These are phyloP conservation scores for Lasiurus borealis DNA, from an alignment of 2,113 vertebrate genomes.

Conservation along the genomic window DNA sequence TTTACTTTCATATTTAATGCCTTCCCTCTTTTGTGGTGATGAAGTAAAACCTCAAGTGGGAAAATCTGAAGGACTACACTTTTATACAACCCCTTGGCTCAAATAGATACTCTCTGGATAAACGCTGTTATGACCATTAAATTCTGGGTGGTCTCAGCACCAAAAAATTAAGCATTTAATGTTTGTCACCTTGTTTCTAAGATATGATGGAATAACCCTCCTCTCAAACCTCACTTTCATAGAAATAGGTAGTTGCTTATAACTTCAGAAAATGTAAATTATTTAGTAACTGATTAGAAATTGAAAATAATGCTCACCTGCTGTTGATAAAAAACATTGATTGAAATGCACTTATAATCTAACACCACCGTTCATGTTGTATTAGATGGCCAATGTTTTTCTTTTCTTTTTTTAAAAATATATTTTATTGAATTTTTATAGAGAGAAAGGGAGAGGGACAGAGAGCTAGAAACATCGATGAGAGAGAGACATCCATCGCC, in stretches of 20 bases:
- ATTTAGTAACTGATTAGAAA: slow-evolving; percentile 19
- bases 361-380: not conserved
- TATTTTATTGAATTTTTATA: too few species aligned
- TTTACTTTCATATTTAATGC: not conserved
- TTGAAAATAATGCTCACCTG: slow-evolving; percentile 42
- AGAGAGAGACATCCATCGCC: too few species aligned
- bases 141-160: slow-evolving; percentile 36
- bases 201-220: not conserved
- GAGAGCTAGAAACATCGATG: too few species aligned
- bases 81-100: not conserved
- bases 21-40: not conserved
- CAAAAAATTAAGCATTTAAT: slow-evolving; percentile 29
- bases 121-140: slow-evolving; percentile 22
- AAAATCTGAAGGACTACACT: not conserved
- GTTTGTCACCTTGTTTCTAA: not conserved
- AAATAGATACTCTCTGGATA: not conserved
- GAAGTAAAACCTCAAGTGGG: not conserved
- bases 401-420: too few species aligned
- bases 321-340: not conserved
- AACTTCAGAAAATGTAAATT: slow-evolving; percentile 7
- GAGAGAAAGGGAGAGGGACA: too few species aligned
- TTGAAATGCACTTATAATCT: slow-evolving; percentile 25
- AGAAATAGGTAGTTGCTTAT: not conserved
- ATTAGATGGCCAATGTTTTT: not conserved
- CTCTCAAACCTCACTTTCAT: not conserved